These are phyloP conservation scores for Salvelinus namaycush DNA, from an alignment of 2,113 vertebrate genomes.

Conservation along the genomic window DNA sequence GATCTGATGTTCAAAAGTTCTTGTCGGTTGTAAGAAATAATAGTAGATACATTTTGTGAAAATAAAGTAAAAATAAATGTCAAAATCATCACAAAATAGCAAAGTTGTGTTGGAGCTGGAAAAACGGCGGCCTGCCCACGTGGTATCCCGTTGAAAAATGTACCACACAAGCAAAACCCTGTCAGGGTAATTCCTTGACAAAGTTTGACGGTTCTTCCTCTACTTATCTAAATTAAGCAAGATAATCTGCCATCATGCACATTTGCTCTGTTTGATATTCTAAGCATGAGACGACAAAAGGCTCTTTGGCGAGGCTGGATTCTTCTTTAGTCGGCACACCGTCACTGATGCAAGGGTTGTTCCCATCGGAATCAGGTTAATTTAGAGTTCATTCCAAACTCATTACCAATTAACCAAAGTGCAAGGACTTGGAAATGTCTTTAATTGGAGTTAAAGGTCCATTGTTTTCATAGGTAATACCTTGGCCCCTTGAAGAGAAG, in stretches of 20 bases:
- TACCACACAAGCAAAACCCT: not conserved
- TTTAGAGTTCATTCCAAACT: constrained; percentile 15
- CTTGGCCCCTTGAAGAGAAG: constrained; percentile 3
- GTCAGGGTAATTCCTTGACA: not conserved
- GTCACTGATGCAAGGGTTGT: not conserved
- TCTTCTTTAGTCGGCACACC: not conserved
- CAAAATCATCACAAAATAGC: too few species aligned
- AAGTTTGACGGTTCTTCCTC: not conserved
- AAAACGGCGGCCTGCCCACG: too few species aligned
- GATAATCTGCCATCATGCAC: not conserved
- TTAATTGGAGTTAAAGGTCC: constrained; percentile 28
- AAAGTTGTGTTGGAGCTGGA: too few species aligned
- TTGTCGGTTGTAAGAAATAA: too few species aligned
- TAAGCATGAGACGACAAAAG: not conserved
- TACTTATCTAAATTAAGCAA: not conserved
- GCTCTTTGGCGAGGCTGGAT: not conserved
- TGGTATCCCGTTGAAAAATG: not conserved
- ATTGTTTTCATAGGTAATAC: constrained; percentile 14
- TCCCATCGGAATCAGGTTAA: constrained; percentile 17
- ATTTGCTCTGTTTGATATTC: not conserved
- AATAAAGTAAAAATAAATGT: too few species aligned
- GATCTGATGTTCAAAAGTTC: too few species aligned
- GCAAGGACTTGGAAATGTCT: constrained; percentile 15
- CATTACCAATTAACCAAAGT: constrained; percentile 20
- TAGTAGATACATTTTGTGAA: too few species aligned